Evolutionary conservation across 2,113 vertebrate genomes (phyloP), one percentile per base, ranked within the genome.

Genomic region (Tragelaphus imberbis): DNA sequence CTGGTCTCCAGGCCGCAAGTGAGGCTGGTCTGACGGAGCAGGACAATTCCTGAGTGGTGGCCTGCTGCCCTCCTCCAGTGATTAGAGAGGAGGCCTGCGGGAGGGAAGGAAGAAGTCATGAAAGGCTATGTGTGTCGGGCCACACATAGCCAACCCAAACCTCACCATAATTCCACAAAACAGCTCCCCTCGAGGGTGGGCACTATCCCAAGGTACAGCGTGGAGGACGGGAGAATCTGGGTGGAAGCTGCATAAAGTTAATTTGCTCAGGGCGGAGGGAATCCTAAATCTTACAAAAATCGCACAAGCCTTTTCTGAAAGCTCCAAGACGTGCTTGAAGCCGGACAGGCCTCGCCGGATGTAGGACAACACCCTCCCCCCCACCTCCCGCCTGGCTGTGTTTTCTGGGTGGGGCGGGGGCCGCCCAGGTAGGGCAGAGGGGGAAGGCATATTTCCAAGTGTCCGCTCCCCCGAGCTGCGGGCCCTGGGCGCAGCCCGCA

Each of bases 391-490:
- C 15, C 58, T 19, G 8, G 55, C 33, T 2, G 9, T 15, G 68
- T 13, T 94, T 44, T 28, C 28, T 7, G n/a, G 63, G 63, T 13
- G 5, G 14, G 15, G 44, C 49, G 49, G 14, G 23, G 44, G 17
- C 1, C 0, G 12, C 40, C 25, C 6, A 5, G 27, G 15, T 4
- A 0, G 11, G 71, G 71, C 11, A 25, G 10, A 0, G 0, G 6
- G 40, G 25, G 13, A 10, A 33, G 30, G 12, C 6, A 27, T 25
- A 0, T 59, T 81, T n/a, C 77, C 30, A 2, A 11, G n/a, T 3
- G 49, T 71, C 30, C 9, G 6, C 7, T 63, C 7, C 49, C 1
- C 1, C 2, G 11, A 56, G 59, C 47, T 68, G 30, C 36, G 21
- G 4, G 77, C 25, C 5, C 33, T 6, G 56, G 0, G 10, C n/a